phyloP scores from a whole-genome alignment of 2,888 invertebrate genomes.

The Ctenicera cuprea region DNA sequence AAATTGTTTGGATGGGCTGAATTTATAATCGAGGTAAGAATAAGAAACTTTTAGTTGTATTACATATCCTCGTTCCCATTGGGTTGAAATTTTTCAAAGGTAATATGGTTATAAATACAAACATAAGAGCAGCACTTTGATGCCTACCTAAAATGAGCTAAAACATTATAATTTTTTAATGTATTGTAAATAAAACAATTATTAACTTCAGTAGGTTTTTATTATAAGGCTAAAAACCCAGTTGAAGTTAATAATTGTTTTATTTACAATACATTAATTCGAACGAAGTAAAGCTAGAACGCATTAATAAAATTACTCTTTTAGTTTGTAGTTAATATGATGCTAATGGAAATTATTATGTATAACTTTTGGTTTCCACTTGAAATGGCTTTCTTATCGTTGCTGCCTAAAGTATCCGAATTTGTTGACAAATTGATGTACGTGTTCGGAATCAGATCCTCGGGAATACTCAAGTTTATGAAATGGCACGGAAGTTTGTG shows the following conservation, averaged over 20 bases:
- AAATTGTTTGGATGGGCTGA: constrained; percentile 53
- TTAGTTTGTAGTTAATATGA: constrained; percentile 64
- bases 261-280: too few species aligned
- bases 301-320: constrained; percentile 48
- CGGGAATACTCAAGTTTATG: constrained; percentile 58
- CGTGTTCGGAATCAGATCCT: constrained; percentile 57
- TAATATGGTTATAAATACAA: background rate
- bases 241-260: too few species aligned
- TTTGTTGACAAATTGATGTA: constrained; percentile 58
- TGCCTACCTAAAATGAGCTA: too few species aligned
- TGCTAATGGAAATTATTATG: constrained; percentile 66
- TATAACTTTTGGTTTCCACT: constrained; percentile 69
- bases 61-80: too few species aligned
- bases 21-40: constrained; percentile 16
- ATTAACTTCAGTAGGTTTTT: too few species aligned
- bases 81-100: background rate
- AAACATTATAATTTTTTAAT: too few species aligned
- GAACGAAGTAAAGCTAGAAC: too few species aligned
- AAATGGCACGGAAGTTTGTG: constrained; percentile 58
- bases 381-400: constrained; percentile 60
- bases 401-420: constrained; percentile 60
- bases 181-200: too few species aligned
- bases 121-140: background rate
- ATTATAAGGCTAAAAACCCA: too few species aligned
- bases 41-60: too few species aligned